A percentile compares a stretch with the other conserved stretches of the same genome.
Evolutionary conservation across 2,888 invertebrate species (phyloP).

Genomic region (Coelinius sp.): DNA sequence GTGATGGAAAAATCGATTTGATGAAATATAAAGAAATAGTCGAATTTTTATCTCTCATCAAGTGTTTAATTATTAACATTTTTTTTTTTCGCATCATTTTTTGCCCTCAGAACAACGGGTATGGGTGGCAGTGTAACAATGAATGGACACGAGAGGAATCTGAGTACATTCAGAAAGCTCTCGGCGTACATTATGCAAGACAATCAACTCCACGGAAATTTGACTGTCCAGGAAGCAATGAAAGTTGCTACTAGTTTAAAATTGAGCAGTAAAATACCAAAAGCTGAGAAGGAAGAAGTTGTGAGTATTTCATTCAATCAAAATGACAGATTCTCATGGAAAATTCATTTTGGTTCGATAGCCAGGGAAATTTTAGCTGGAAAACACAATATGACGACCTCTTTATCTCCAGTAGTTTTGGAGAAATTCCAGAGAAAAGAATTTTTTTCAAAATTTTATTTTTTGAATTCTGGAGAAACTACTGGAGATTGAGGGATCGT

Average conservation of each 20-base stretch:
- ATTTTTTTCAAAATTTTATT: too few relatives aligned
- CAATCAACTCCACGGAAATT: conserved; percentile 91
- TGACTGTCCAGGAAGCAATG: conserved; percentile 96
- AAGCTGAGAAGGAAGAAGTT: conserved; percentile 84
- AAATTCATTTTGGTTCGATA: too few relatives aligned
- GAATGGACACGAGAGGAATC: conserved; percentile 86
- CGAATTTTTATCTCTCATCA: too few relatives aligned
- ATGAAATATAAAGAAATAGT: too few relatives aligned
- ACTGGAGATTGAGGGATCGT: too few relatives aligned
- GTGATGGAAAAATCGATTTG: too few relatives aligned
- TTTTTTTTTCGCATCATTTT: neutral
- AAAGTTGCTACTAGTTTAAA: conserved; percentile 92
- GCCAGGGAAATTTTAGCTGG: too few relatives aligned
- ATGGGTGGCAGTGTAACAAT: conserved; percentile 88
- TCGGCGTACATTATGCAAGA: conserved; percentile 98
- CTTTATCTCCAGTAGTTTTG: too few relatives aligned
- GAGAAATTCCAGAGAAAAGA: too few relatives aligned
- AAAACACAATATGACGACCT: too few relatives aligned
- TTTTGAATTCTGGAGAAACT: too few relatives aligned
- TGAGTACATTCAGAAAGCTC: conserved; percentile 90
- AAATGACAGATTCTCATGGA: neutral
- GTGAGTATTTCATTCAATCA: conserved; percentile 74
- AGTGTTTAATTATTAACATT: neutral
- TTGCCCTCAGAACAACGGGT: conserved; percentile 78
- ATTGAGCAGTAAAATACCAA: conserved; percentile 80